Evolutionary conservation across 2,797 vertebrate species (phyloP), one percentile per base, ranked within the genome.

Genomic region (Spondyliosoma cantharus): DNA sequence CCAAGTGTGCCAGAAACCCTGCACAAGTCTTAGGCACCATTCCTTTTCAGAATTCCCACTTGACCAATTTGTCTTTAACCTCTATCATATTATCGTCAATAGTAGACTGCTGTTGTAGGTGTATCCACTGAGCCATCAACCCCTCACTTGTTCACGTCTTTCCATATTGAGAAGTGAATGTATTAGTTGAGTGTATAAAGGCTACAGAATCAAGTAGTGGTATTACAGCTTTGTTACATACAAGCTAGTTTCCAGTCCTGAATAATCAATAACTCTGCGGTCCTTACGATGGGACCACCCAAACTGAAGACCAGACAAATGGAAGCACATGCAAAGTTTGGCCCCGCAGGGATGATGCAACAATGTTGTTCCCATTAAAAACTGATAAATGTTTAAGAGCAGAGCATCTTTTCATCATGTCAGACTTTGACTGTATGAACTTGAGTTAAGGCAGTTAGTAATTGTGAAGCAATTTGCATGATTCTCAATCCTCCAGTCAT

Each of bases 11-110:
- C 37, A 59, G 43, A 67, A 77, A 56, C 60, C 54, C 70, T 70
- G 70, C 70, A 67, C 74, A 46, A 73, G 45, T 86, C 45, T 58
- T 52, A 64, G 54, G 61, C 69, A 59, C 72, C 80, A 71, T 78
- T 89, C 65, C 85, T 83, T 81, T 19, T 37, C 42, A 50, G 19
- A 74, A 53, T 54, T 74, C 54, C 61, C 69, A 61, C 60, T 45
- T 57, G 74, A 80, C 72, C 76, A 63, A 57, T 81, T 69, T 78
- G 65, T 76, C 53, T 85, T 63, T 84, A 59, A 82, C 58, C 50
- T 69, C 24, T 62, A 61, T 78, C 27, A 71, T 73, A 71, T 70
- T 53, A 29, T 14, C 48, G 48, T 81, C 0, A 6, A 57, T 67
- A 53, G 62, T 82, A 80, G 71, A 71, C 29, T 43, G 58, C 56